A percentile compares a stretch with the other conserved stretches of the same genome.
Conservation (phyloP, 2,888 invertebrate genomes). For the Morinoia aosen region DNA sequence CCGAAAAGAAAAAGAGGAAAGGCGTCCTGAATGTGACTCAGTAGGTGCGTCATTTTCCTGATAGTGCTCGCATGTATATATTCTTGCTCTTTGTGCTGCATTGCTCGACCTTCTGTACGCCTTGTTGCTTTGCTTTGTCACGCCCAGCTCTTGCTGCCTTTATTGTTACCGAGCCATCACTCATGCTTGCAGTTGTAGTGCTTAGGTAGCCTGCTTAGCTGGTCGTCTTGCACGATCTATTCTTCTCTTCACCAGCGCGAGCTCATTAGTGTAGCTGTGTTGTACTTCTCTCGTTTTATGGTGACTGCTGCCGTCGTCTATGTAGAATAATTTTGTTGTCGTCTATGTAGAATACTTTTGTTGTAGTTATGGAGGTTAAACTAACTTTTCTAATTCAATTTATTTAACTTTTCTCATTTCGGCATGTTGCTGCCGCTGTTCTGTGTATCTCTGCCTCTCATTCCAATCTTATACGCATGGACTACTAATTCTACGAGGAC, state of each 20-base stretch:
- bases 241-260: neutral
- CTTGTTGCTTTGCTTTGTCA: neutral
- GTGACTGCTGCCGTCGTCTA: neutral
- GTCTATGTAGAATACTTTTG: too few relatives aligned
- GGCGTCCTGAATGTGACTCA: neutral
- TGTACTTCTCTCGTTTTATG: neutral
- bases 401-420: too few relatives aligned
- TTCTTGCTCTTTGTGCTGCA: neutral
- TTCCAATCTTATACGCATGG: too few relatives aligned
- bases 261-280: neutral
- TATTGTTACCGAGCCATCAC: neutral
- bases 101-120: neutral
- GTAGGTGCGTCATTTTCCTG: neutral
- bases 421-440: too few relatives aligned
- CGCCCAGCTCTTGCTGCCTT: neutral
- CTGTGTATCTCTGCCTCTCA: too few relatives aligned
- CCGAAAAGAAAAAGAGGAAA: neutral
- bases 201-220: neutral
- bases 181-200: neutral
- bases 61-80: neutral
- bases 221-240: neutral
- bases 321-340: too few relatives aligned
- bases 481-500: too few relatives aligned
- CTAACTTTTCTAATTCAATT: too few relatives aligned
- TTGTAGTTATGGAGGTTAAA: too few relatives aligned